Percentiles rank a stretch among this genome's conserved stretches.
Conservation (phyloP, 2,888 invertebrate genomes). For the Himalopsyche anomala region DNA sequence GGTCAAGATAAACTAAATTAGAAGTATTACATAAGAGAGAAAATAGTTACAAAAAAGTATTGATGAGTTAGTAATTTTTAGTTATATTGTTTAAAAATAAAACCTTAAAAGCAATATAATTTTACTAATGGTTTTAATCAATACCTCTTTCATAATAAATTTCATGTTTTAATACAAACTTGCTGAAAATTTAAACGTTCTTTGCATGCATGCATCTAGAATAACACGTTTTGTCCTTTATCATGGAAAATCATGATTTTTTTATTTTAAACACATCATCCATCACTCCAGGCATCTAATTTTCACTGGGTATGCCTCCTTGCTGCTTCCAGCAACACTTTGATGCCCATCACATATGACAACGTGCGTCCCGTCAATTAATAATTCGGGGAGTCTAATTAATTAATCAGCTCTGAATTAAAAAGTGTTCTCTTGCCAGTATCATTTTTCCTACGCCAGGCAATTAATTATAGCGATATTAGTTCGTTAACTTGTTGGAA, state of each 20-base stretch:
- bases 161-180: no score
- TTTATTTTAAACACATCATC: background rate
- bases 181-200: no score
- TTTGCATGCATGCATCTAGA: no score
- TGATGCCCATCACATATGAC: constrained; percentile 23
- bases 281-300: constrained; percentile 9
- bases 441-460: background rate
- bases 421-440: constrained; percentile 51
- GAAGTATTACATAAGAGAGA: no score
- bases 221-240: background rate
- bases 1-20: no score
- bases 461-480: background rate
- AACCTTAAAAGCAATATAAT: no score
- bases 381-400: constrained; percentile 49
- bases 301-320: background rate
- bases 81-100: no score
- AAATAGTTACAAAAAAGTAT: no score
- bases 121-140: no score
- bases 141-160: no score
- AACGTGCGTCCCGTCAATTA: constrained; percentile 37
- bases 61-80: no score
- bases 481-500: background rate
- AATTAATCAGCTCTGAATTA: constrained; percentile 63
- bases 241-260: background rate
- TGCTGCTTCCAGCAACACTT: background rate